Evolutionary conservation across 1,140 invertebrate species (phyloP).

Genomic region (Ridgeia piscesae): DNA sequence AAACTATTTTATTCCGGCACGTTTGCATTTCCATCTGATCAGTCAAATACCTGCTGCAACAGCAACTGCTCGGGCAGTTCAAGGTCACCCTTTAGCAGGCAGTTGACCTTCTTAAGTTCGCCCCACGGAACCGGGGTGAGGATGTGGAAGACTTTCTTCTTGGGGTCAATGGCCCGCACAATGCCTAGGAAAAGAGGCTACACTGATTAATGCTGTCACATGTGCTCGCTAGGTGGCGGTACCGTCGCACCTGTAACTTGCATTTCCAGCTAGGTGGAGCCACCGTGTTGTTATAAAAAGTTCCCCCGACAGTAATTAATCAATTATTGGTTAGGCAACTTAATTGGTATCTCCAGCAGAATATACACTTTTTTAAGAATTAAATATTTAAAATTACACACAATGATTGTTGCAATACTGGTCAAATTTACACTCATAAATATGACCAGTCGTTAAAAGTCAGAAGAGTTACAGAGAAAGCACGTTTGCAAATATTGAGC

Average conservation of each 20-base stretch:
- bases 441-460: too few species aligned
- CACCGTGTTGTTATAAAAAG: neutral
- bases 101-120: constrained; percentile 41
- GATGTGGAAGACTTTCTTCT: constrained; percentile 39
- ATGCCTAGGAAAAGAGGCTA: constrained; percentile 37
- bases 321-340: too few species aligned
- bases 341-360: too few species aligned
- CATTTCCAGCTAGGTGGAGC: neutral
- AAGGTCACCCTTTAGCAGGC: constrained; percentile 41
- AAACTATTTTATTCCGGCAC: too few species aligned
- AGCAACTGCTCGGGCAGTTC: constrained; percentile 43
- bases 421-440: too few species aligned
- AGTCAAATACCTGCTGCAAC: constrained; percentile 39
- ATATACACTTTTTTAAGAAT: too few species aligned
- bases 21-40: too few species aligned
- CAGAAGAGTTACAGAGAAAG: too few species aligned
- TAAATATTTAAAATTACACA: too few species aligned
- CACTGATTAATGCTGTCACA: neutral
- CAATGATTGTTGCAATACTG: too few species aligned
- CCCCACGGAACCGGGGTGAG: constrained; percentile 39
- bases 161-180: constrained; percentile 43
- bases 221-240: neutral
- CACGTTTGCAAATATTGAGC: too few species aligned
- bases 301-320: too few species aligned
- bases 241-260: neutral